phyloP scores from a whole-genome alignment of 2,113 vertebrate genomes.

The Nothobranchius kuhntae region DNA sequence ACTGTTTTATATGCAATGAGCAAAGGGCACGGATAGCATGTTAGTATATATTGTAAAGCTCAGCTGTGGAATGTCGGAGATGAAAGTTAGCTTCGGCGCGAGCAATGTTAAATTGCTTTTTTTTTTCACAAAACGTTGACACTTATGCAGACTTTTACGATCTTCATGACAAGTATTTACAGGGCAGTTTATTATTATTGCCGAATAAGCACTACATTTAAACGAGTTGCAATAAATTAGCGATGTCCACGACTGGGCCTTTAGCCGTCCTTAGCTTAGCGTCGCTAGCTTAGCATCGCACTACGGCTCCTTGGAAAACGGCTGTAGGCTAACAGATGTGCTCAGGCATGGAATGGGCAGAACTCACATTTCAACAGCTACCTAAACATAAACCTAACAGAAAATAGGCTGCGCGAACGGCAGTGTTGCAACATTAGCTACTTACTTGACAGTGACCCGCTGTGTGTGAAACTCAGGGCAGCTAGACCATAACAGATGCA shows the following conservation, averaged over 20 bases:
- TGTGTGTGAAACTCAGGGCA: constrained; percentile 43
- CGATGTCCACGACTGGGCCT: constrained; percentile 46
- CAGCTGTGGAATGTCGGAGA: constrained; percentile 45
- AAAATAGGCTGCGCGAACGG: neutral
- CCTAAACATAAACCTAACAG: constrained; percentile 20
- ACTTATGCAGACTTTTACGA: fast-evolving
- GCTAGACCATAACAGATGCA: constrained; percentile 44
- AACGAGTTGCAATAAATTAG: constrained; percentile 12
- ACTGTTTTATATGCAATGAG: neutral
- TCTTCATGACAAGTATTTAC: fast-evolving
- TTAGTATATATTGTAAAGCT: constrained; percentile 21
- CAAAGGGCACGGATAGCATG: neutral
- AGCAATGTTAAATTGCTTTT: neutral
- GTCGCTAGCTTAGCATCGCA: constrained; percentile 43
- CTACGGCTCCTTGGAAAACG: constrained; percentile 19
- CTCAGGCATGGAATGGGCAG: constrained; percentile 20
- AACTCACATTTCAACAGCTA: constrained; percentile 31
- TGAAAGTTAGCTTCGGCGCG: constrained; percentile 29
- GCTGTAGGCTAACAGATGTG: constrained; percentile 53
- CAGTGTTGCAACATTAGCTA: neutral
- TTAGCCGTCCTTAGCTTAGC: constrained; percentile 51
- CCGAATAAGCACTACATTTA: neutral
- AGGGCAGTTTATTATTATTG: fast-evolving
- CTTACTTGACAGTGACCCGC: constrained; percentile 71
- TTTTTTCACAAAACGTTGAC: too few species aligned